phyloP scores from a whole-genome alignment of 2,888 invertebrate species.

The Elmis aenea region DNA sequence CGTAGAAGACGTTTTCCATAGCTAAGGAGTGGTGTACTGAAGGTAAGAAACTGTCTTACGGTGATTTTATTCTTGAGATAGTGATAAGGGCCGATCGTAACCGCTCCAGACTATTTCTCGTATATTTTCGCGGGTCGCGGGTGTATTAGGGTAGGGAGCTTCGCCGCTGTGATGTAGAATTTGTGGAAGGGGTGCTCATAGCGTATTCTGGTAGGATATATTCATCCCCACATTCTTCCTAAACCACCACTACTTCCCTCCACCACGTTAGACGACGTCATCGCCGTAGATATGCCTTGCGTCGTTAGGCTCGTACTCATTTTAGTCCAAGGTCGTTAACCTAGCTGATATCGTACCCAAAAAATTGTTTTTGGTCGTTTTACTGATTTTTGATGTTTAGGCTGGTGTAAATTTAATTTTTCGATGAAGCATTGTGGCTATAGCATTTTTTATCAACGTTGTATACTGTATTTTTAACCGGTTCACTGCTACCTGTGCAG shows the following conservation, averaged over 20 bases:
- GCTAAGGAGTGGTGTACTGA: constrained; percentile 15
- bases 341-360: constrained; percentile 26
- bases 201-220: constrained; percentile 48
- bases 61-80: constrained; percentile 10
- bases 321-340: constrained; percentile 41
- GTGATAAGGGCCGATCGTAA: constrained; percentile 32
- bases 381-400: no score
- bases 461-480: no score
- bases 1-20: constrained; percentile 23
- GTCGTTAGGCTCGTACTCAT: constrained; percentile 17
- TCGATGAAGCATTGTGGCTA: no score
- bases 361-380: no score
- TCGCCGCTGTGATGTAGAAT: constrained; percentile 48
- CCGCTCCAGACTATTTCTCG: constrained; percentile 39
- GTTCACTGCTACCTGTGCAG: no score
- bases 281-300: constrained; percentile 39
- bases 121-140: constrained; percentile 44
- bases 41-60: constrained; percentile 18
- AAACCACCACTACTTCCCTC: constrained; percentile 47
- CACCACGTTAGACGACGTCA: constrained; percentile 46
- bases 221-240: constrained; percentile 49
- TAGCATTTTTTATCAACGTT: no score
- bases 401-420: no score
- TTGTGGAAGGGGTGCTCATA: constrained; percentile 49
- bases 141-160: constrained; percentile 48